Base-by-base conservation (phyloP, 1,140 invertebrate species). In the Drosophila grimshawi region DNA sequence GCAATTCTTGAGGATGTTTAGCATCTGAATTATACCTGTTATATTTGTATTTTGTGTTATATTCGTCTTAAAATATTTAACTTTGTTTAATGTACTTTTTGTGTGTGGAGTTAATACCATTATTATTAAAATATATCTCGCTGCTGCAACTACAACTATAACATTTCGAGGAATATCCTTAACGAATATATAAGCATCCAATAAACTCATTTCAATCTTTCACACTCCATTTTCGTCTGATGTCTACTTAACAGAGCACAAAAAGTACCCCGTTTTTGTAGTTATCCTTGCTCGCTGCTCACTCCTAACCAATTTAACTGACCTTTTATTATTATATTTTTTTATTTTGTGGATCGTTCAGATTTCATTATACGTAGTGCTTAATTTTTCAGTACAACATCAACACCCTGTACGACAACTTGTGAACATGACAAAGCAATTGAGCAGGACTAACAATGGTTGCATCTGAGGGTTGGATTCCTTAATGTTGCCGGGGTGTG, bases 351-450 rank as follows among this genome's bases (percentile, higher is more conserved):
- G 71, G 71, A 68, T 76, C 86, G 80, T 73, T 73, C 56, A 70
- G 83, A 86, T 86, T 88, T 79, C 80, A 88, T 86, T 86, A 83
- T 69, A 51, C 56, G 56, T 43, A 39, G 48, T 85, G 80, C 80
- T 75, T 83, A 88, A 88, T 89, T 88, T 88, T 88, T 76, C 85
- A 85, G 80, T 85, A 88, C 77, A 88, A 89, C 85, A 85, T 89
- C 85, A 85, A 89, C 86, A 89, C 86, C 80, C 85, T 89, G 85
- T 83, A 61, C 69, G 64, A 89, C 85, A 89, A 89, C 86, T 89
- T 89, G 85, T 89, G 86, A 89, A 89, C 85, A 89, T 88, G 83
- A 89, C 81, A 90, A 88, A 89, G 83, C 83, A 88, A 88, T 88
- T 88, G 80, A 85, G 74, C 74, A 62, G 35, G 57, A 74, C 59